A percentile compares a stretch with the other conserved stretches of the same genome.
phyloP scores from a whole-genome alignment of 2,797 vertebrate species.

The Sebastes vulpes region DNA sequence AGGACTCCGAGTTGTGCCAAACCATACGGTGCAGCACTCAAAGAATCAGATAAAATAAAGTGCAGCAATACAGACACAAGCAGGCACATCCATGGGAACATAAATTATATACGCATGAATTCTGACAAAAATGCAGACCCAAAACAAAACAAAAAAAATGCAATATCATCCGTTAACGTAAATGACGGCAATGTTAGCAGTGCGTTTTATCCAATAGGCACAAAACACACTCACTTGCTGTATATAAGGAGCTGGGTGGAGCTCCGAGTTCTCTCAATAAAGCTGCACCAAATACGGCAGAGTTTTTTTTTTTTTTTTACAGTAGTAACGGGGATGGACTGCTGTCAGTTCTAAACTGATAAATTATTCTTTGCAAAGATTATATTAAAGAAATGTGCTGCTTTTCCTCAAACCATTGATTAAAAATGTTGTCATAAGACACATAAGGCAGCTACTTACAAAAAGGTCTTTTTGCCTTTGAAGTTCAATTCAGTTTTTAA shows the following conservation, averaged over 20 bases:
- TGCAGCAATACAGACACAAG: background rate
- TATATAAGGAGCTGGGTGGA: conserved; percentile 33
- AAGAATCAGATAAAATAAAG: conserved; percentile 5
- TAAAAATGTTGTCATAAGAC: background rate
- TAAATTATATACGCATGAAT: background rate
- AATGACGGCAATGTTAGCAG: background rate
- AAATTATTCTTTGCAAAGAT: background rate
- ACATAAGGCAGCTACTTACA: background rate
- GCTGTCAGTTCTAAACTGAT: background rate
- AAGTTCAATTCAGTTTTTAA: background rate
- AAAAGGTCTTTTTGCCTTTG: background rate
- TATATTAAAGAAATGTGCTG: background rate
- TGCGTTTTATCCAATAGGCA: background rate
- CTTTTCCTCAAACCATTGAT: background rate
- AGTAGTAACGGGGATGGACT: background rate
- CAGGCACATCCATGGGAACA: background rate
- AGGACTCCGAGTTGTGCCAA: conserved; percentile 1
- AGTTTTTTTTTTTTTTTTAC: background rate
- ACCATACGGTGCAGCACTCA: background rate
- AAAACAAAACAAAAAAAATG: background rate
- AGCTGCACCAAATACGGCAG: background rate
- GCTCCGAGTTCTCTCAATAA: background rate
- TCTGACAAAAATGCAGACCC: background rate
- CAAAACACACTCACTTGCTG: background rate
- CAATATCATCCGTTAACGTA: background rate